Percentiles rank a stretch among this genome's conserved stretches.
Conservation (phyloP, 2,888 invertebrate genomes). For the Blera fallax region DNA sequence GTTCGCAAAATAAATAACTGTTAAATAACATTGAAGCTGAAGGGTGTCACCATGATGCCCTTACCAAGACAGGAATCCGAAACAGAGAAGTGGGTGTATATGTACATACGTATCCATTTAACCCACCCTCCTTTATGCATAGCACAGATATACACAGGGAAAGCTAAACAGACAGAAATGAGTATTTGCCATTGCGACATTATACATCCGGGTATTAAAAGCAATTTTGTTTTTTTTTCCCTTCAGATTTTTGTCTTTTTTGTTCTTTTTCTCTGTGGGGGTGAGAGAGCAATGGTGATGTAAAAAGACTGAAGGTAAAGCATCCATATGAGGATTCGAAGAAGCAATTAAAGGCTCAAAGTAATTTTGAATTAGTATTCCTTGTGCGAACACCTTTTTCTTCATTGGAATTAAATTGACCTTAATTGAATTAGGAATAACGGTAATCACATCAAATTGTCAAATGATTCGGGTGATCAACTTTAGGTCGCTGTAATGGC, state of each 20-base stretch:
- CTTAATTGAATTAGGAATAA: conserved; percentile 30
- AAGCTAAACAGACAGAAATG: conserved; percentile 67
- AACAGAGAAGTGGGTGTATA: conserved; percentile 31
- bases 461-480: neutral
- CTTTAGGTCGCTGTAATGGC: neutral
- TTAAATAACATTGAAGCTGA: conserved; percentile 68
- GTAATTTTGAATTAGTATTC: conserved; percentile 55
- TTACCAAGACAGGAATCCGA: conserved; percentile 40
- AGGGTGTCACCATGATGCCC: conserved; percentile 65
- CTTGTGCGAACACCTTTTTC: conserved; percentile 13
- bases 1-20: conserved; percentile 67
- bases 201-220: conserved; percentile 72
- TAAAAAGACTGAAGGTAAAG: conserved; percentile 11
- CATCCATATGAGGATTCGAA: neutral
- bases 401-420: conserved; percentile 30
- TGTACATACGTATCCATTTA: conserved; percentile 37
- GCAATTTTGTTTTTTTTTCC: conserved; percentile 50
- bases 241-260: conserved; percentile 3
- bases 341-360: conserved; percentile 34
- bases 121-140: conserved; percentile 21
- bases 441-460: conserved; percentile 2
- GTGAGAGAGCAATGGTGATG: neutral
- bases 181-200: conserved; percentile 71
- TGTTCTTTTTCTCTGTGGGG: conserved; percentile 1
- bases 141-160: conserved; percentile 10